phyloP scores from a whole-genome alignment of 1,140 invertebrate genomes.

The Trachelipus rathkii region DNA sequence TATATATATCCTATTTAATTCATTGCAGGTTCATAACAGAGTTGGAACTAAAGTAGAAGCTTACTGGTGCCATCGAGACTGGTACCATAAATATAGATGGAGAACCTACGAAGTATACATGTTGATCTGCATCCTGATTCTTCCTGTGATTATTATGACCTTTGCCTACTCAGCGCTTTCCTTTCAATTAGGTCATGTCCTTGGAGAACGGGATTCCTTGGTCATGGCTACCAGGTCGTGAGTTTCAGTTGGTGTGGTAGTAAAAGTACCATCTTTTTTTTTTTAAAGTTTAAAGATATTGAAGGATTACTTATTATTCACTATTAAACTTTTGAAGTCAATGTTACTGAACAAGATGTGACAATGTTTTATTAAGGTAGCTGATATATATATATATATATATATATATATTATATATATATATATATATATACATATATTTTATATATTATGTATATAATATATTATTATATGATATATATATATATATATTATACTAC shows the following conservation, averaged over 20 bases:
- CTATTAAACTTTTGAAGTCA: no score
- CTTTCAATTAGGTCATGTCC: neutral
- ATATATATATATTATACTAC: neutral
- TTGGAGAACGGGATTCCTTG: neutral
- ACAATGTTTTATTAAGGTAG: no score
- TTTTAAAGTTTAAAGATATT: no score
- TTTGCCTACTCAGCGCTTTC: neutral
- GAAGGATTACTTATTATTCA: no score
- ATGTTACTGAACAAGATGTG: no score
- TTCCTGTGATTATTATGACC: neutral
- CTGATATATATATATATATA: neutral
- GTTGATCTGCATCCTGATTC: neutral
- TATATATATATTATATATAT: slow-evolving; percentile 2
- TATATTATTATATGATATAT: neutral
- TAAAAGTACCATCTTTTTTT: no score
- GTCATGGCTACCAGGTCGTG: neutral
- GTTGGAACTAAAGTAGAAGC: neutral
- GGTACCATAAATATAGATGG: neutral
- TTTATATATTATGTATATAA: slow-evolving; percentile 1
- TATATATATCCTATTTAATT: neutral
- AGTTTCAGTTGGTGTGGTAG: no score
- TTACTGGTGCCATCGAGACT: neutral
- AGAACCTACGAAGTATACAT: neutral
- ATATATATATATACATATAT: slow-evolving; percentile 12
- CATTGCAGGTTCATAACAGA: neutral